Evolutionary conservation across 2,113 vertebrate genomes (phyloP).

Genomic region (Sialia sialis): DNA sequence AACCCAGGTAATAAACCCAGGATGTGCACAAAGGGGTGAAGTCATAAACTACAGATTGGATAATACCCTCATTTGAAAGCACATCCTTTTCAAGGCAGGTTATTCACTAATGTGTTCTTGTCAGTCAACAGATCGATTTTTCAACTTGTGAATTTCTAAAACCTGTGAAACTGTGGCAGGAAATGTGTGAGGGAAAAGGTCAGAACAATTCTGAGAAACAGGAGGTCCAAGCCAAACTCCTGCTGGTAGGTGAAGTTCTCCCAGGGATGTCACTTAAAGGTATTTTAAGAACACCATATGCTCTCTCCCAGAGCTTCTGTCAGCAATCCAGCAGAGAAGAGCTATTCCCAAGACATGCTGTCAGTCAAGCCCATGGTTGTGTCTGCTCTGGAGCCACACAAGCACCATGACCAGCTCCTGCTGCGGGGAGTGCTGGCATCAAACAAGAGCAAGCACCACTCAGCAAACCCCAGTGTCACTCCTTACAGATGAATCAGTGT

Average conservation of each 20-base stretch:
- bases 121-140: slow-evolving; percentile 17
- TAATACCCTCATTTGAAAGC: neutral
- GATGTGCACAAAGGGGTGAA: slow-evolving; percentile 1
- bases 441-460: neutral
- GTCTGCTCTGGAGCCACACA: neutral
- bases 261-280: neutral
- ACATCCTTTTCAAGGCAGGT: neutral
- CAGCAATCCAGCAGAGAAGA: neutral
- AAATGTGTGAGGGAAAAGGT: slow-evolving; percentile 16
- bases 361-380: neutral
- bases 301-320: neutral
- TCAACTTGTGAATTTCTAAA: slow-evolving; percentile 28
- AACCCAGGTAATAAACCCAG: neutral
- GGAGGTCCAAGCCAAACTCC: slow-evolving; percentile 12
- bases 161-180: neutral
- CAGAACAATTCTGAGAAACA: neutral
- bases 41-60: neutral
- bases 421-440: neutral
- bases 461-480: neutral
- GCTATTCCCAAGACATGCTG: neutral
- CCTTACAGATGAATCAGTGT: neutral
- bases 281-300: slow-evolving; percentile 60
- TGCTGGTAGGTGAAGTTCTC: slow-evolving; percentile 32
- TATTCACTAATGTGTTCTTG: neutral
- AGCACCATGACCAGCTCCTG: neutral